Conservation (phyloP, 2,113 vertebrate genomes). For the Corvus cornix region DNA sequence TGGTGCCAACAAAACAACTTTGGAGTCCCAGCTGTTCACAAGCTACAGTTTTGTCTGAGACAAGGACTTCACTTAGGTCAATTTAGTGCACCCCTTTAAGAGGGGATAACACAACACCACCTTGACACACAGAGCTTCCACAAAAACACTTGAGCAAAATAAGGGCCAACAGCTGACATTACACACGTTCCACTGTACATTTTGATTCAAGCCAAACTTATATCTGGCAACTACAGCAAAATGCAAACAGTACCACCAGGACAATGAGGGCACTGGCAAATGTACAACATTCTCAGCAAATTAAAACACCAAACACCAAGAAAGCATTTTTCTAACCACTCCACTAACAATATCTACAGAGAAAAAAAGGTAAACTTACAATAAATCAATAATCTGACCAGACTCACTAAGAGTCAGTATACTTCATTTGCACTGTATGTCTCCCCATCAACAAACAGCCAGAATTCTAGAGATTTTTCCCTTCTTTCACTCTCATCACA, state of each 20-base stretch:
- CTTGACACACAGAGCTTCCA: background rate
- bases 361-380: background rate
- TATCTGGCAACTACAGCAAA: background rate
- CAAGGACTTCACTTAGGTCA: background rate
- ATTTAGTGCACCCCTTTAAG: background rate
- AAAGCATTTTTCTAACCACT: background rate
- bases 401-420: background rate
- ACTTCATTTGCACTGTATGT: background rate
- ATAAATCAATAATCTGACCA: background rate
- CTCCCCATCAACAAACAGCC: background rate
- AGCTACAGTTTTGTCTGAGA: background rate
- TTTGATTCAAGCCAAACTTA: background rate
- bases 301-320: background rate
- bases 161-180: background rate
- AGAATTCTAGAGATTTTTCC: background rate
- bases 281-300: background rate
- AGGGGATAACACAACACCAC: background rate
- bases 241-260: background rate
- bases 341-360: background rate
- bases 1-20: background rate
- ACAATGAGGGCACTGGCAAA: background rate
- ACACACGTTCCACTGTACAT: rapidly evolving
- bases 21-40: background rate
- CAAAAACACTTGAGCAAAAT: background rate
- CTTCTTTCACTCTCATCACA: background rate